A percentile compares a stretch with the other conserved stretches of the same genome.
These are phyloP conservation scores for Antrozous pallidus DNA, from an alignment of 2,797 vertebrate species.

Conservation along the genomic window DNA sequence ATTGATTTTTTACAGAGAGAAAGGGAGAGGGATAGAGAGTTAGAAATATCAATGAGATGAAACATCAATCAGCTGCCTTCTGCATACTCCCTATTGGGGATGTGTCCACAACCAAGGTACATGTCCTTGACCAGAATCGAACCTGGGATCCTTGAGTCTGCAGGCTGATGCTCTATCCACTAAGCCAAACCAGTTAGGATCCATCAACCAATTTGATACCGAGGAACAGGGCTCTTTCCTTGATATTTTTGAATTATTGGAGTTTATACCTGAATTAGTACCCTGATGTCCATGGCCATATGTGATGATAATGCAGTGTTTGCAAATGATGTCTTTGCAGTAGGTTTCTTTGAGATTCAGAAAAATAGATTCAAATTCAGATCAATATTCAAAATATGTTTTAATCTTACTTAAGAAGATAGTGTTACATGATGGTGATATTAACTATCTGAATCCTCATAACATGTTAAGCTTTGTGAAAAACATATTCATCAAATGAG, in stretches of 20 bases:
- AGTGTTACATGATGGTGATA: not conserved
- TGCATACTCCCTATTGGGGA: too few relatives aligned
- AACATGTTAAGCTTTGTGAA: not conserved
- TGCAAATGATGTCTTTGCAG: not conserved
- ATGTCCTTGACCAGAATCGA: too few relatives aligned
- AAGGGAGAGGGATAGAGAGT: too few relatives aligned
- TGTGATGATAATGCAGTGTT: not conserved
- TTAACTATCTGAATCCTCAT: not conserved
- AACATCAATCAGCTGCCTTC: too few relatives aligned
- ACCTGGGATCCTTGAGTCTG: too few relatives aligned
- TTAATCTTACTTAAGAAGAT: not conserved
- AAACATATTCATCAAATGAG: not conserved
- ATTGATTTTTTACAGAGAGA: too few relatives aligned
- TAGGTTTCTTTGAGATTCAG: not conserved
- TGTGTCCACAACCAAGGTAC: too few relatives aligned
- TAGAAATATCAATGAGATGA: too few relatives aligned
- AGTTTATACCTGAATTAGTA: not conserved
- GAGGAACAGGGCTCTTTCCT: not conserved
- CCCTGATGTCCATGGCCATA: not conserved
- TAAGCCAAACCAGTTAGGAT: too few relatives aligned
- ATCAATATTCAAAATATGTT: not conserved
- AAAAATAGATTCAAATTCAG: constrained; percentile 19
- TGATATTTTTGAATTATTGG: not conserved
- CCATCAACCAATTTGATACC: not conserved
- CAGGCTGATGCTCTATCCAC: too few relatives aligned